Percentiles rank a stretch among this genome's conserved stretches.
Evolutionary conservation across 2,888 invertebrate species (phyloP).

Genomic region (Drosophila lutescens): DNA sequence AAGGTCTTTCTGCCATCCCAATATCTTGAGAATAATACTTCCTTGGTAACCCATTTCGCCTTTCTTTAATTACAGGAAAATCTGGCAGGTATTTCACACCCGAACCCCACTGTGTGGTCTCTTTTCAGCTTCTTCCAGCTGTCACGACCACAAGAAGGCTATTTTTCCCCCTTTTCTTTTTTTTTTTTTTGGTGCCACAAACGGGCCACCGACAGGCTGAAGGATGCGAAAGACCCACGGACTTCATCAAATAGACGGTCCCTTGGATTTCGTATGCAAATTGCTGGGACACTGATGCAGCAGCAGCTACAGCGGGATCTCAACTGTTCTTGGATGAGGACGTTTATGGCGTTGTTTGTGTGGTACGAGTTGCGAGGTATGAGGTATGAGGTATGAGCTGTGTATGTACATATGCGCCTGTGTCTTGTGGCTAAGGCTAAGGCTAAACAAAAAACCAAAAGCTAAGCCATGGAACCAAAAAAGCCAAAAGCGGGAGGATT

Average conservation of each 20-base stretch:
- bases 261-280: slow-evolving; percentile 58
- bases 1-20: too few relatives aligned
- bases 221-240: slow-evolving; percentile 8
- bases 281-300: slow-evolving; percentile 29
- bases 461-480: slow-evolving; percentile 53
- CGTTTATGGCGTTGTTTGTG: slow-evolving; percentile 12
- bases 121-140: slow-evolving; percentile 14
- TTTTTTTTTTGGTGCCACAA: slow-evolving; percentile 22
- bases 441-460: slow-evolving; percentile 56
- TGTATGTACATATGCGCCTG: slow-evolving; percentile 9
- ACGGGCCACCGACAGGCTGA: slow-evolving; percentile 3
- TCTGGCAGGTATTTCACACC: not conserved
- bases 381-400: not conserved
- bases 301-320: slow-evolving; percentile 21
- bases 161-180: not conserved
- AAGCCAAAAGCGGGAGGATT: slow-evolving; percentile 37
- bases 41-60: too few relatives aligned
- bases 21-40: too few relatives aligned
- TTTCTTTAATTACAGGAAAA: too few relatives aligned
- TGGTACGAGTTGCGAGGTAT: not conserved
- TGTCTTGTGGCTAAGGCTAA: slow-evolving; percentile 48
- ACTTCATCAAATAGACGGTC: slow-evolving; percentile 59
- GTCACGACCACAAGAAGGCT: slow-evolving; percentile 30
- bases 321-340: slow-evolving; percentile 1
- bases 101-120: slow-evolving; percentile 14